Percentiles rank a stretch among this genome's conserved stretches.
Evolutionary conservation across 1,140 invertebrate genomes (phyloP).

Genomic region (Nephila pilipes): DNA sequence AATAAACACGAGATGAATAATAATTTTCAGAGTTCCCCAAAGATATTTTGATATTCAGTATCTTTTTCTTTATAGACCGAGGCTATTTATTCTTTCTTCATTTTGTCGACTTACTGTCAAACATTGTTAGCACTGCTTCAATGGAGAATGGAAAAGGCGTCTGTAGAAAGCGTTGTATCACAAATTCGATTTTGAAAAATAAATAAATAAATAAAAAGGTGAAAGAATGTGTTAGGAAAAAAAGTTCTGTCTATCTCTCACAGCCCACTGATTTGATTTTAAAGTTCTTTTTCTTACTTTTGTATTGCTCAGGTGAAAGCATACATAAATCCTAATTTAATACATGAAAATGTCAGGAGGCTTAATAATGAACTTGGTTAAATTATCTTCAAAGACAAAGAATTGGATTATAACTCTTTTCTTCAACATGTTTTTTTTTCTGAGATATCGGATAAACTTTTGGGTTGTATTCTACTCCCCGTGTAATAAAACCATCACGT

Average conservation of each 20-base stretch:
- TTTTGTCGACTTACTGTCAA: conserved; percentile 5
- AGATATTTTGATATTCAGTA: conserved; percentile 17
- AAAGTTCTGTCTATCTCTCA: neutral
- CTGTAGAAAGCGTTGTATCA: neutral
- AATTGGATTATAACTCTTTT: too few species aligned
- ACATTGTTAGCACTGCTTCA: neutral
- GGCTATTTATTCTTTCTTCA: neutral
- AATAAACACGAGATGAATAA: conserved; percentile 35
- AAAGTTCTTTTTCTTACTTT: neutral
- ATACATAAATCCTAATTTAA: too few species aligned
- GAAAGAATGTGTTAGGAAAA: neutral
- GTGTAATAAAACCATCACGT: too few species aligned
- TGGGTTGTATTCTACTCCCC: too few species aligned
- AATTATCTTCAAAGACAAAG: too few species aligned
- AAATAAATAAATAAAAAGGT: too few species aligned
- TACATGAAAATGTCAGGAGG: too few species aligned
- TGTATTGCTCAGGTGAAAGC: neutral
- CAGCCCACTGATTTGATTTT: conserved; percentile 8
- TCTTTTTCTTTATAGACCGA: neutral
- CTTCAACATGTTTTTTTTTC: too few species aligned
- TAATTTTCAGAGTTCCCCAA: conserved; percentile 1
- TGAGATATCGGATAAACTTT: too few species aligned
- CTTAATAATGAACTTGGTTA: too few species aligned
- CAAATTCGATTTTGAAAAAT: neutral
- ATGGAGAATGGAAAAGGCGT: neutral